Base-by-base conservation (phyloP, 2,797 vertebrate species). In the Channa striata region DNA sequence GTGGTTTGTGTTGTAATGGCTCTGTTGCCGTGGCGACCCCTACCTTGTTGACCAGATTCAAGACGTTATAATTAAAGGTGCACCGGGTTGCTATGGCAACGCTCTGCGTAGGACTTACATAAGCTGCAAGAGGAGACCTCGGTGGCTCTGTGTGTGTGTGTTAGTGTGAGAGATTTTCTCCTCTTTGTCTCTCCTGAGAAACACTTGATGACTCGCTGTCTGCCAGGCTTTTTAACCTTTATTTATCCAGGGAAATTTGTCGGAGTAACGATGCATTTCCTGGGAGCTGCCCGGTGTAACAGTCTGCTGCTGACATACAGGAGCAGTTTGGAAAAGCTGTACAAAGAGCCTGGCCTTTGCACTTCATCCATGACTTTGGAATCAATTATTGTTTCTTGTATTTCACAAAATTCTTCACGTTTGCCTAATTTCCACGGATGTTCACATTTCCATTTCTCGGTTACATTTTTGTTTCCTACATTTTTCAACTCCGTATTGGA, bases 31-130 rank as follows among this genome's bases (percentile, higher is more conserved):
- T 75, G 67, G 68, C 19, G 43, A 78, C 69, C 12, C 33, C 10
- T 23, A 23, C 50, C 40, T 72, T 75, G 40, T 76, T 81, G 69
- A 74, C 70, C 79, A 74, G 39, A 71, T 73, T 74, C 39, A 62
- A 37, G 12, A 54, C 48, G 30, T 64, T 72, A 62, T 70, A 61
- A 78, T 76, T 66, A 78, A 83, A 81, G 77, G 66, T 75, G 75
- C 59, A 19, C 52, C 1, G 3, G 37, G 60, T 89, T 4, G 0
- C 61, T 59, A 68, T 82, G 78, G 69, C 66, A 86, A 86, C 76
- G 1, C 21, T 61, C 56, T 75, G 57, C 42, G 49, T 84, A 81
- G 74, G 73, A 11, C 39, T 77, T 80, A 21, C 74, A 74, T 80
- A 70, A 86, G 68, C n/a, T 19, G 23, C 43, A 62, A 33, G 21